Conservation (phyloP, 2,888 invertebrate species). For the Notocelia uddmanniana region DNA sequence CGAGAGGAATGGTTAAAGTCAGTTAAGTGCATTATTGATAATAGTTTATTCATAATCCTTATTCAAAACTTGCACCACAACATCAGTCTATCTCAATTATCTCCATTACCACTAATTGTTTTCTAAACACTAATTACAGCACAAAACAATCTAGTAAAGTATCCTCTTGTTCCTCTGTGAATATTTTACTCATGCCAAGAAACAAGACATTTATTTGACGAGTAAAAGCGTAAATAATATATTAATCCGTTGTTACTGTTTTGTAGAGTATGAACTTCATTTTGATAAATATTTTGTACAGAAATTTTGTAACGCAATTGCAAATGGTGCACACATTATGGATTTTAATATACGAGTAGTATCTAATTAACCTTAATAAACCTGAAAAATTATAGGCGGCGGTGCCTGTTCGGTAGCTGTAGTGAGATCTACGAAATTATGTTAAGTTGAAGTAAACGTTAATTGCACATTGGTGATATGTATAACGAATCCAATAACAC, state of each 20-base stretch:
- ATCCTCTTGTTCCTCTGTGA: conserved; percentile 11
- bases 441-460: too few species aligned
- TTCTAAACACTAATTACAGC: conserved; percentile 39
- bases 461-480: too few species aligned
- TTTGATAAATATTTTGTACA: conserved; percentile 29
- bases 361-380: too few species aligned
- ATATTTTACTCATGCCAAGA: conserved; percentile 28
- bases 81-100: conserved; percentile 12
- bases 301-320: background rate
- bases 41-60: conserved; percentile 21
- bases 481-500: too few species aligned
- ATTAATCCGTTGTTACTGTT: background rate
- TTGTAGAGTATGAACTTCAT: conserved; percentile 5
- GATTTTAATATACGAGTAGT: too few species aligned
- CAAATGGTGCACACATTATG: background rate
- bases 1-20: background rate
- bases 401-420: too few species aligned
- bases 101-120: conserved; percentile 27
- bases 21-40: background rate
- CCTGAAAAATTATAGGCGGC: too few species aligned
- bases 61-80: conserved; percentile 23
- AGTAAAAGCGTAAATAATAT: conserved; percentile 26
- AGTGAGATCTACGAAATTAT: too few species aligned
- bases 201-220: conserved; percentile 33
- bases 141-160: conserved; percentile 28